A percentile compares a stretch with the other conserved stretches of the same genome.
These are phyloP conservation scores for Sphenopsis melanotis DNA, from an alignment of 2,797 vertebrate species.

Conservation along the genomic window DNA sequence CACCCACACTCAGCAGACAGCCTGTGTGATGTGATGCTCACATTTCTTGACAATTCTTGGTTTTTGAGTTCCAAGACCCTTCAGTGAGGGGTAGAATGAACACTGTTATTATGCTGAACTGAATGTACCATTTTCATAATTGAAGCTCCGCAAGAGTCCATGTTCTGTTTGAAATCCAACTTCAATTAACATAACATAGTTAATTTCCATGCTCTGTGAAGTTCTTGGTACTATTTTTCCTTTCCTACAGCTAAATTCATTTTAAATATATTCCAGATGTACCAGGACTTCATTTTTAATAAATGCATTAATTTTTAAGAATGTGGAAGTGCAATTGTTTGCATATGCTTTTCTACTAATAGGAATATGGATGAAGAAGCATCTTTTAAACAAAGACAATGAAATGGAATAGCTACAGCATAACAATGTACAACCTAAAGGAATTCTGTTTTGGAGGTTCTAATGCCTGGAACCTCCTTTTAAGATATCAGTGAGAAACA, in stretches of 20 bases:
- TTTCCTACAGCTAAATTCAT: background rate
- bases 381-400: background rate
- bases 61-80: background rate
- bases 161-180: slow-evolving; percentile 12
- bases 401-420: background rate
- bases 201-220: slow-evolving; percentile 12
- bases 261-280: background rate
- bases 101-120: background rate
- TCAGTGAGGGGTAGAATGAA: background rate
- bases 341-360: background rate
- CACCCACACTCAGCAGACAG: background rate
- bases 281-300: background rate
- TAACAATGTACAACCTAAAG: background rate
- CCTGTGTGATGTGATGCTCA: background rate
- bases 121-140: background rate
- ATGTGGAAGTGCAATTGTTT: background rate
- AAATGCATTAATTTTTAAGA: slow-evolving; percentile 5
- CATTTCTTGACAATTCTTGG: background rate
- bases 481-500: background rate
- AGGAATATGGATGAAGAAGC: background rate
- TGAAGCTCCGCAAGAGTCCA: background rate
- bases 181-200: background rate
- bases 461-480: background rate
- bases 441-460: background rate
- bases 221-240: background rate